Evolutionary conservation across 2,888 invertebrate genomes (phyloP), one percentile per base, ranked within the genome.

Genomic region (Sepiola atlantica): DNA sequence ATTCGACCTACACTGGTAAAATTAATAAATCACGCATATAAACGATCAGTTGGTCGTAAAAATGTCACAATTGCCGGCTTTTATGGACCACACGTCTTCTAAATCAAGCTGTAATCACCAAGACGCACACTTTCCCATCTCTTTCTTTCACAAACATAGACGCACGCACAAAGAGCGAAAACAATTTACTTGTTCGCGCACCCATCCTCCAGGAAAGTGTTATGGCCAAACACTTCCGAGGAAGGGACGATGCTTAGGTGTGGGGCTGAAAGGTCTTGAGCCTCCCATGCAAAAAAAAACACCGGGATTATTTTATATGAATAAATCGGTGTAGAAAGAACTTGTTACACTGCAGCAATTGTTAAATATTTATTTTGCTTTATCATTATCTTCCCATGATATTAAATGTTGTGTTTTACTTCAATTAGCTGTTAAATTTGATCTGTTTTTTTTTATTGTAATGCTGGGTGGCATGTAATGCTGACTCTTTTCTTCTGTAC

Each of bases 1-100:
- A 77, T n/a, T 77, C 77, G 77, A n/a, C 77, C 77, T 77, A 77
- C 77, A 77, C 77, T 77, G 77, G 77, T 77, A 77, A 77, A 77
- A 77, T 77, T 77, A 77, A 77, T 77, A 77, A 77, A 77, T 77
- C 77, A 77, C n/a, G 77, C n/a, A 77, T 77, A 77, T 77, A 77
- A 77, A 77, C 77, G 77, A 77, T 77, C 77, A 77, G 77, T n/a
- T 77, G 77, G 77, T 77, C 77, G 77, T 77, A 77, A 77, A 77
- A 77, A n/a, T 77, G 77, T 77, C 77, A 77, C 77, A 77, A 77
- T 77, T 77, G 77, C 77, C 77, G 77, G 77, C n/a, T 77, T 77
- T 77, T 77, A 77, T 77, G 16, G 77, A 28, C n/a, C n/a, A 12
- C n/a, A n/a, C n/a, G 77, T 77, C 77, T 20, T 77, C 77, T 77